These are phyloP conservation scores for Cephus pygmeus DNA, from an alignment of 2,888 invertebrate species.

Conservation along the genomic window DNA sequence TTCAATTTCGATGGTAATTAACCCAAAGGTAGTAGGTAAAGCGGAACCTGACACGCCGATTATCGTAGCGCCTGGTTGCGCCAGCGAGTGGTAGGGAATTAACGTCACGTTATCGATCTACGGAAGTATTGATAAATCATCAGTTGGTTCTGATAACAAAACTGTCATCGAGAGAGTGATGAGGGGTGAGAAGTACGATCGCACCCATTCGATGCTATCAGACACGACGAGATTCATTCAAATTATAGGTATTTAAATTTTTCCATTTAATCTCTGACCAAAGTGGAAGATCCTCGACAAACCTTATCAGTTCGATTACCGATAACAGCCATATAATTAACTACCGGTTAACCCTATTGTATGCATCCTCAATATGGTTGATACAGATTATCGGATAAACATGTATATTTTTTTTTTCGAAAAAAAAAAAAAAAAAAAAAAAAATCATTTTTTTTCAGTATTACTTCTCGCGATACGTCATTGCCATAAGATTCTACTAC, in stretches of 20 bases:
- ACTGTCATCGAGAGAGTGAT: neutral
- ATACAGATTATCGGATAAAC: too few relatives aligned
- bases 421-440: too few relatives aligned
- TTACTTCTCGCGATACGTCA: neutral
- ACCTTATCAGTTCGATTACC: neutral
- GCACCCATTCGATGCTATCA: neutral
- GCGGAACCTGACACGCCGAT: neutral
- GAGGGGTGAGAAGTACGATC: neutral
- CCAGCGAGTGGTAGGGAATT: neutral
- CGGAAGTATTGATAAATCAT: neutral
- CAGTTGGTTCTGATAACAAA: neutral
- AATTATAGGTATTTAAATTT: neutral
- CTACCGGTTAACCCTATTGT: neutral
- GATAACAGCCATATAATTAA: neutral
- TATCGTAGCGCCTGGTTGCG: neutral
- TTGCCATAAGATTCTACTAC: neutral
- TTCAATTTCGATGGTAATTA: neutral
- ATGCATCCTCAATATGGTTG: neutral
- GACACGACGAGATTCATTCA: neutral
- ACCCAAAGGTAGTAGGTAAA: neutral
- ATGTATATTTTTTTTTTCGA: too few relatives aligned
- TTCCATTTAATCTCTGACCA: neutral
- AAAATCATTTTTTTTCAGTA: too few relatives aligned
- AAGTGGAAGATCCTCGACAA: neutral
- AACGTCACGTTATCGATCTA: neutral